phyloP scores from a whole-genome alignment of 2,888 invertebrate species.

The Incurvaria masculella region DNA sequence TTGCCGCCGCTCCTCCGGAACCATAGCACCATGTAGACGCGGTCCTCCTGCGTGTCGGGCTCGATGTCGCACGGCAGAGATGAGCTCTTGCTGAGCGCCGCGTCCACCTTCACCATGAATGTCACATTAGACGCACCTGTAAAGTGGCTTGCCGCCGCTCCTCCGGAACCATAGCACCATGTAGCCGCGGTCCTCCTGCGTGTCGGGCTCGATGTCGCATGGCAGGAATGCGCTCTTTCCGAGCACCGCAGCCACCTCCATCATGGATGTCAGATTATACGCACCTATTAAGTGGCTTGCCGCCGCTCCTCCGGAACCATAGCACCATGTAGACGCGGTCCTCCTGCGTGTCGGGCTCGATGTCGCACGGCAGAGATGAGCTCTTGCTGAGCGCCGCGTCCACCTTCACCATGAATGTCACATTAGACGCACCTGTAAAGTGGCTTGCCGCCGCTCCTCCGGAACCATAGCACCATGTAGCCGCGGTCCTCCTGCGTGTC shows the following conservation, averaged over 20 bases:
- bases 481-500: conserved; percentile 79
- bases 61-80: conserved; percentile 88
- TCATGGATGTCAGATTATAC: too few species aligned
- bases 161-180: conserved; percentile 93
- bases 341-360: conserved; percentile 76
- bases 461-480: conserved; percentile 91
- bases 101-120: conserved; percentile 57
- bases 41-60: conserved; percentile 76
- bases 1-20: conserved; percentile 82
- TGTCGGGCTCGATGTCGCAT: conserved; percentile 84
- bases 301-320: conserved; percentile 84
- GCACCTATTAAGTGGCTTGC: conserved; percentile 89
- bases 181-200: conserved; percentile 81
- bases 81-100: conserved; percentile 80
- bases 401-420: conserved; percentile 61
- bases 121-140: conserved; percentile 74
- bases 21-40: conserved; percentile 92
- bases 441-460: conserved; percentile 82
- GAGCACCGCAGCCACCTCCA: conserved; percentile 76
- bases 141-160: conserved; percentile 82
- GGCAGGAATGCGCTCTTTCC: conserved; percentile 82
- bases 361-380: conserved; percentile 85
- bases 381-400: conserved; percentile 82
- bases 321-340: conserved; percentile 91
- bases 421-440: conserved; percentile 86